Evolutionary conservation across 1,140 invertebrate genomes (phyloP), one percentile per base, ranked within the genome.

Genomic region (Macrobrachium rosenbergii): DNA sequence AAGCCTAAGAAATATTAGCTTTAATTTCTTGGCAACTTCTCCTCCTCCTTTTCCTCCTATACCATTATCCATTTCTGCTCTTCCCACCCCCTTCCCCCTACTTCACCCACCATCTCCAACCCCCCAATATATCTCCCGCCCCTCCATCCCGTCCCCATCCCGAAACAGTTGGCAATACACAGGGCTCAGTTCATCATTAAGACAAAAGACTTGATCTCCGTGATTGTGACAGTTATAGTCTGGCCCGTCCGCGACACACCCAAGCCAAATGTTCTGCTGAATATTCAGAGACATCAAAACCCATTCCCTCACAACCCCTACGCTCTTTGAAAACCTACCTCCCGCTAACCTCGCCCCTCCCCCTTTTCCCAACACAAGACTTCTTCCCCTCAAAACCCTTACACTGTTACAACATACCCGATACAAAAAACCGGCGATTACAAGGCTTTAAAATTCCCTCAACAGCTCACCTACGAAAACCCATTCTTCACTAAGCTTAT

Each of bases 141-240:
- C 69, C 69, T 17, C 69, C 69, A 16, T 17, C 21, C 37, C 5
- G 16, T 17, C 23, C 59, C 52, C 19, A 19, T 21, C 52, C 23
- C 23, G 14, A 12, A 17, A n/a, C 77, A 14, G 37, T 60, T 75
- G 83, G 78, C 79, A 75, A 12, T 58, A 82, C 58, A 14, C 64
- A 60, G 59, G 67, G 37, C 62, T 52, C 85, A 23, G 23, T 82
- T n/a, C 59, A 63, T 81, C 78, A 87, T 45, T 52, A 76, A 87
- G 78, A 82, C 69, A 87, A 82, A 87, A 76, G 69, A 28, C 58
- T 16, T 58, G 67, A 87, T 87, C 45, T 64, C 16, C 19, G 59
- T 76, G 64, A 87, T 52, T 63, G 85, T 87, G 85, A 82, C 78
- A 82, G 78, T 58, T 69, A 78, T 52, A 58, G 43, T 21, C 73